A percentile compares a stretch with the other conserved stretches of the same genome.
phyloP scores from a whole-genome alignment of 2,888 invertebrate species.

The Limnephilus auricula region DNA sequence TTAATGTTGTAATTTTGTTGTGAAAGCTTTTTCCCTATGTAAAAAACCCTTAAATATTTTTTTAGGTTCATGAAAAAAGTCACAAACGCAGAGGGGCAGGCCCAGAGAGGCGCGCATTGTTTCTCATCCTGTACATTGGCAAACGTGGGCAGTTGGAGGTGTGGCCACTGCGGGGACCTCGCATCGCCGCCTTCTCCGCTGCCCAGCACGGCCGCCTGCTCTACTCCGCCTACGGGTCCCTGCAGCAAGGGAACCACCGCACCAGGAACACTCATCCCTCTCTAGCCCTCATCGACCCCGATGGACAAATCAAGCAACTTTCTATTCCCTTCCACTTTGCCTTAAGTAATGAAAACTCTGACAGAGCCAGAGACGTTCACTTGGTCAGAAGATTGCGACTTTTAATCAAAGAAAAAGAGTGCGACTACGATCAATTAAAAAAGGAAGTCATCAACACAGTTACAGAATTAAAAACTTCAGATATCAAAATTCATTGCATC shows the following conservation, averaged over 20 bases:
- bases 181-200: conserved; percentile 94
- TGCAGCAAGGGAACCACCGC: conserved; percentile 71
- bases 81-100: conserved; percentile 72
- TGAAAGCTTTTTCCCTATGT: not conserved
- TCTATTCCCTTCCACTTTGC: conserved; percentile 94
- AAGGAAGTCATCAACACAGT: conserved; percentile 79
- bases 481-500: conserved; percentile 84
- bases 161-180: conserved; percentile 92
- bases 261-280: conserved; percentile 81
- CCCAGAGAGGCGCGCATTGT: conserved; percentile 82
- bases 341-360: conserved; percentile 91
- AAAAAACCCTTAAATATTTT: not conserved
- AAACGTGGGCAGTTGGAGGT: conserved; percentile 95
- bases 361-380: conserved; percentile 92
- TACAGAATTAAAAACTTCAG: conserved; percentile 83
- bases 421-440: conserved; percentile 75
- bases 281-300: conserved; percentile 86
- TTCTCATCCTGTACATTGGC: conserved; percentile 95
- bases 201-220: conserved; percentile 89
- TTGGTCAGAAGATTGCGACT: conserved; percentile 86
- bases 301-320: conserved; percentile 89
- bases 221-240: conserved; percentile 88
- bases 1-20: not conserved
- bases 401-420: conserved; percentile 79
- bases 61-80: conserved; percentile 75